A percentile compares a stretch with the other conserved stretches of the same genome.
Evolutionary conservation across 1,140 invertebrate species (phyloP).

Genomic region (Ephestia elutella): DNA sequence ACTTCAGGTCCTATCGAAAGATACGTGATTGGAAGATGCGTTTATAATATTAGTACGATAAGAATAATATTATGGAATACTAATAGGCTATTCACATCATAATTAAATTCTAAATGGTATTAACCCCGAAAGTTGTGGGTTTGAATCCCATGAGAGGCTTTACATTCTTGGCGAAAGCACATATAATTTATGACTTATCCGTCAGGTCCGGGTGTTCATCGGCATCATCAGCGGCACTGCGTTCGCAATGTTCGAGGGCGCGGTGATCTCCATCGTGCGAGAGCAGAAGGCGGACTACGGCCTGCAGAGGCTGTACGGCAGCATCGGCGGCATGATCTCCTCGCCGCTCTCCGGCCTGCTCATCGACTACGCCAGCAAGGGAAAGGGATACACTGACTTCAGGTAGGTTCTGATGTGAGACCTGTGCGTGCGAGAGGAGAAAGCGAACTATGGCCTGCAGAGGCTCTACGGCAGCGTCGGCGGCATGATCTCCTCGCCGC

Average conservation of each 20-base stretch:
- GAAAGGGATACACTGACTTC: conserved; percentile 81
- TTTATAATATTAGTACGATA: no score
- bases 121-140: no score
- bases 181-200: neutral
- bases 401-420: no score
- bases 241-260: conserved; percentile 89
- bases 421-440: conserved; percentile 82
- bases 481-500: conserved; percentile 85
- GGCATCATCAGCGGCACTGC: conserved; percentile 83
- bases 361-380: conserved; percentile 79
- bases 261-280: conserved; percentile 84
- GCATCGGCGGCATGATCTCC: conserved; percentile 86
- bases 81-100: no score
- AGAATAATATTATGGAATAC: no score
- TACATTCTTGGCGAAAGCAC: neutral
- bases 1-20: neutral
- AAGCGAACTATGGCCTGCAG: conserved; percentile 87
- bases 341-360: conserved; percentile 84
- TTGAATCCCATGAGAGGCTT: neutral
- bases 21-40: neutral
- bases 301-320: conserved; percentile 85
- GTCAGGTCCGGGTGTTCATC: conserved; percentile 80
- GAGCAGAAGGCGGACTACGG: conserved; percentile 88
- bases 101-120: no score
- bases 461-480: conserved; percentile 86